Conservation (phyloP, 2,113 vertebrate genomes). For the Odontesthes bonariensis region DNA sequence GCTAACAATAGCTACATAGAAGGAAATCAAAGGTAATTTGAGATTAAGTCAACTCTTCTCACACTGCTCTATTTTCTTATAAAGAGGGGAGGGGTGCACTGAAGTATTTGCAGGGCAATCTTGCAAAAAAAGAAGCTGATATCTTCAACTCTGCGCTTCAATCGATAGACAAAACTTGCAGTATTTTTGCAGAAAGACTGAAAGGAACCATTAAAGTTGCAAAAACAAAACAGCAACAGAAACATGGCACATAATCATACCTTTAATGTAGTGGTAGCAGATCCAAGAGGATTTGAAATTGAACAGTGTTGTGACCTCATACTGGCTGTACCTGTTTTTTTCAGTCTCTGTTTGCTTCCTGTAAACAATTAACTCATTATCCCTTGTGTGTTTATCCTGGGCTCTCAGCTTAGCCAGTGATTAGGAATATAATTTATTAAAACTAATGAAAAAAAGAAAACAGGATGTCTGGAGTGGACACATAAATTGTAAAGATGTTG, state of each 20-base stretch:
- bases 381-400: not conserved
- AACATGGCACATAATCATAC: too few species aligned
- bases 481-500: not conserved
- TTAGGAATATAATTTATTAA: not conserved
- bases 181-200: too few species aligned
- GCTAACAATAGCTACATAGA: too few species aligned
- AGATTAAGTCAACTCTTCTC: not conserved
- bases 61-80: too few species aligned
- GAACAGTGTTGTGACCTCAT: not conserved
- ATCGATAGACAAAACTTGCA: too few species aligned
- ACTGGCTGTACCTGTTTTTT: slow-evolving; percentile 1
- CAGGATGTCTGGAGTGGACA: not conserved
- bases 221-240: not conserved
- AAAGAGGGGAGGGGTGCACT: too few species aligned
- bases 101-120: too few species aligned
- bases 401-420: not conserved
- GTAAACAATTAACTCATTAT: slow-evolving; percentile 9
- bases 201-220: too few species aligned
- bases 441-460: not conserved
- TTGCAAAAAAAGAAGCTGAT: too few species aligned
- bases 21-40: not conserved
- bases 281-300: not conserved
- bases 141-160: too few species aligned
- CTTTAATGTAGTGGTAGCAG: not conserved
- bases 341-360: not conserved